A percentile compares a stretch with the other conserved stretches of the same genome.
Evolutionary conservation across 2,797 vertebrate genomes (phyloP).

Genomic region (Neosilurus mollespiculum): DNA sequence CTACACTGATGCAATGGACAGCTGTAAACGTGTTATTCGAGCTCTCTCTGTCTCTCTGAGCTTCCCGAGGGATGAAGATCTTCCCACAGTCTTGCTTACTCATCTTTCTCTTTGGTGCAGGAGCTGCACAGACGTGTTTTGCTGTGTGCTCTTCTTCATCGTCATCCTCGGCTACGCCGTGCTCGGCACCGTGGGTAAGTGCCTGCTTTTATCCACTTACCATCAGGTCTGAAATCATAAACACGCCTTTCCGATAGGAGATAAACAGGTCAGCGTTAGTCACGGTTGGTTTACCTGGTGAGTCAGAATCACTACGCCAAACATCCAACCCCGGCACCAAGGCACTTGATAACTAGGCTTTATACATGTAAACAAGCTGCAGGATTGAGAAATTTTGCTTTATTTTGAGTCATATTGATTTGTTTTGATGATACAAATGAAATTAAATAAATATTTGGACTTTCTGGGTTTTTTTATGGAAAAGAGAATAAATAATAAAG

Average conservation of each 20-base stretch:
- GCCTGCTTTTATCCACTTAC: conserved; percentile 5
- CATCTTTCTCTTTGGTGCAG: conserved; percentile 61
- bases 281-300: neutral
- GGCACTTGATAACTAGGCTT: too few species aligned
- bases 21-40: neutral
- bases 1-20: neutral
- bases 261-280: neutral
- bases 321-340: neutral
- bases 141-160: conserved; percentile 82
- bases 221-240: neutral
- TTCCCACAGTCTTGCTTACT: neutral
- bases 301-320: neutral
- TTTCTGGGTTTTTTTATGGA: too few species aligned
- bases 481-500: too few species aligned
- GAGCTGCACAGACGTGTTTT: conserved; percentile 83
- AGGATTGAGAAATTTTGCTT: too few species aligned
- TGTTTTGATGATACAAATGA: too few species aligned
- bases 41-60: neutral
- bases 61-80: neutral
- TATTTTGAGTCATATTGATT: too few species aligned
- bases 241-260: conserved; percentile 1
- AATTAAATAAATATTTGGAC: too few species aligned
- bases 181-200: conserved; percentile 86
- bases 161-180: conserved; percentile 81
- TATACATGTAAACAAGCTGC: too few species aligned